Evolutionary conservation across 1,140 invertebrate genomes (phyloP), one percentile per base, ranked within the genome.

Genomic region (Bombus turneri): DNA sequence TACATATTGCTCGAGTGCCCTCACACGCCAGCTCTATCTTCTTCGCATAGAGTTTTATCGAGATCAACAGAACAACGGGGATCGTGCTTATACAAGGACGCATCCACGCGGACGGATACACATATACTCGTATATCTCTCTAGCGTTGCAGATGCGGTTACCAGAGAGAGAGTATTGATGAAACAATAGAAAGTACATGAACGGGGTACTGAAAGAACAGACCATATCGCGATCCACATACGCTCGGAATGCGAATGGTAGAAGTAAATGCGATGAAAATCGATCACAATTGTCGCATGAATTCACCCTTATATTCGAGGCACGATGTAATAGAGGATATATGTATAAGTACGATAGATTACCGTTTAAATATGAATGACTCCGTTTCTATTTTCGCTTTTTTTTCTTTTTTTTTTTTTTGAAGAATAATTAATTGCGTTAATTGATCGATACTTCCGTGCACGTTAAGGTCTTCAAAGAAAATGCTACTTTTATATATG

Each of bases 111-210:
- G 18, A 2, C 25, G 25, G n/a, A 64, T 39, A 59, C 71, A 73
- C 22, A 31, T 47, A 59, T 64, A 57, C 15, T 41, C 41, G 53
- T 76, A 76, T 66, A 69, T 66, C 57, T 15, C 69, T 68, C 41
- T 80, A 57, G 76, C 86, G 83, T 59, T 83, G 85, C 78, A 84
- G 79, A 90, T 86, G 80, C 68, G 89, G 88, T 90, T 83, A 90
- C 89, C 62, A 90, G 59, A 85, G 83, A 62, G 82, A 68, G 73
- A 77, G 72, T 90, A 90, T 90, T 62, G 89, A 91, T 75, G 90
- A 90, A 90, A 91, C 90, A 89, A 83, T 47, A 37, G 34, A 39
- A 86, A 47, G 74, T 73, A 43, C 59, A 68, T 41, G 71, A 66
- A 78, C 68, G 53, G 28, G 39, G 13, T 83, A 53, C 68, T 43